These are phyloP conservation scores for Sternarchorhynchus goeldii DNA, from an alignment of 2,797 vertebrate species.

Conservation along the genomic window DNA sequence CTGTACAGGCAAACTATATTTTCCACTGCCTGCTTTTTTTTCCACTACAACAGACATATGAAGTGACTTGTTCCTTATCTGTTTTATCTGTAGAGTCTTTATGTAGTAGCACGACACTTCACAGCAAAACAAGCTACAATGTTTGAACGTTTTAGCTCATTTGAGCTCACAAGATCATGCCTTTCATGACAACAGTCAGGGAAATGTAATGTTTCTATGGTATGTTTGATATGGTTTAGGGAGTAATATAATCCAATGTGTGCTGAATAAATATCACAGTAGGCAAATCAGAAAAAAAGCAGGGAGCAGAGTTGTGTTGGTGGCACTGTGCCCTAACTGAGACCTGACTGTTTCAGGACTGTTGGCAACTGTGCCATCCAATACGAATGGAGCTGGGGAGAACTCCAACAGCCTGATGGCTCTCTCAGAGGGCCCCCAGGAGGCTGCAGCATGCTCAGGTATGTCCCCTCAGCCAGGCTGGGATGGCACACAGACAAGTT, in stretches of 20 bases:
- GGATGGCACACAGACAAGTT: neutral
- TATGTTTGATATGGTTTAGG: neutral
- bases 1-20: too few relatives aligned
- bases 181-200: too few relatives aligned
- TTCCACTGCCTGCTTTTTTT: too few relatives aligned
- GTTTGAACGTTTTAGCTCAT: too few relatives aligned
- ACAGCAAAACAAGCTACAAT: too few relatives aligned
- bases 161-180: too few relatives aligned
- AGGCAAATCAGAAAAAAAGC: neutral
- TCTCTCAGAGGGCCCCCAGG: slow-evolving; percentile 78
- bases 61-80: too few relatives aligned
- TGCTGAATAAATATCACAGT: neutral
- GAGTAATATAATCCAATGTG: neutral
- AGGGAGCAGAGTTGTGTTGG: neutral
- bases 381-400: slow-evolving; percentile 80
- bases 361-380: slow-evolving; percentile 92
- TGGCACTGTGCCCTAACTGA: neutral
- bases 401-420: slow-evolving; percentile 74
- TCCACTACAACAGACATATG: too few relatives aligned
- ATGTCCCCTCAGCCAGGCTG: slow-evolving; percentile 22
- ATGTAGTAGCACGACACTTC: too few relatives aligned
- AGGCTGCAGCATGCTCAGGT: slow-evolving; percentile 75
- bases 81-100: too few relatives aligned
- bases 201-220: too few relatives aligned
- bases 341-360: slow-evolving; percentile 77